Base-by-base conservation (phyloP, 2,113 vertebrate species). In the Zosterops hypoxanthus region DNA sequence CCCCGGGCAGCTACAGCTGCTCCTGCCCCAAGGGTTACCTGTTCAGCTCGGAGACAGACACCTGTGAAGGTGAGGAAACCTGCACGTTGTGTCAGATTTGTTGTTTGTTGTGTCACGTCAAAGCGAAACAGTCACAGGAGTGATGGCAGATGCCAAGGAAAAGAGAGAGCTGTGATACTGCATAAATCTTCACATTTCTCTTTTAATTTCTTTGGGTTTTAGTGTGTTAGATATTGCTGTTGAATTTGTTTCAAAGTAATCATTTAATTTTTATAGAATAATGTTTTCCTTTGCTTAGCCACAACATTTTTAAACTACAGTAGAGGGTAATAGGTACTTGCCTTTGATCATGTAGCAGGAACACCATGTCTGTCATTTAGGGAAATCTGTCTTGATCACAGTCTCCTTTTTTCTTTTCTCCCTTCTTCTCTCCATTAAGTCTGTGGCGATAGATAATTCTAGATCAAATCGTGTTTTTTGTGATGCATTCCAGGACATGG, bases 1-100 rank as follows among this genome's bases (percentile, higher is more conserved):
- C 87, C 57, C 98, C 97, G 19, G 98, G 98, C 53, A 98, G 98
- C 88, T 98, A 98, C 90, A 98, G 95, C 95, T 98, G 98, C 82
- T 97, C 96, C 81, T 98, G 98, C 68, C 98, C 98, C n/a, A 96
- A 94, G 75, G 98, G 98, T 15, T 98, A 96, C 68, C 29, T 98
- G n/a, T 98, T 98, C 94, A 98, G 96, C 73, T 66, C 86, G 1
- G 97, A 98, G 73, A 97, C 97, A 9, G 98, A 98, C 64, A 98
- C 97, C 2, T 98, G 98, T 63, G 98, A 98, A 98, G 98, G 98
- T 98, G 93, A 98, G 88, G 41, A 72, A 19, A 19, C 63, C 49
- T 53, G 26, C 26, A 6, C 5, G 3, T 7, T 16, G 1, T 56
- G 36, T n/a, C 85, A 25, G 17, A 39, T 53, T 8, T 49, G 24